Evolutionary conservation across 2,888 invertebrate species (phyloP).

Genomic region (Geophilus truncorum): DNA sequence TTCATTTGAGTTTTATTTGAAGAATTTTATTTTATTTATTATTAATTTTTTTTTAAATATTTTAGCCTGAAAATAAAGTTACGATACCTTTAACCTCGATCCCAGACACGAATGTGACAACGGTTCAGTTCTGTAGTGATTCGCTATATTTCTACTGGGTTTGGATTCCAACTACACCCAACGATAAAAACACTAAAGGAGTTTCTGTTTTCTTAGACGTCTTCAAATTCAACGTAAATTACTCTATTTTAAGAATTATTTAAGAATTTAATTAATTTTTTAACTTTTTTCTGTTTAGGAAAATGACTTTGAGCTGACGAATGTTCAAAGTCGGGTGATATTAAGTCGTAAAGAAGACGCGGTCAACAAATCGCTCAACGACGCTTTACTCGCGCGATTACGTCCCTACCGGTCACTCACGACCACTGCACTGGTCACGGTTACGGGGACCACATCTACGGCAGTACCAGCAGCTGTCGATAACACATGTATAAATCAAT

Average conservation of each 20-base stretch:
- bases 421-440: conserved; percentile 45
- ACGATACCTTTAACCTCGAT: neutral
- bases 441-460: conserved; percentile 42
- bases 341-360: conserved; percentile 45
- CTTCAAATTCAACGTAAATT: conserved; percentile 43
- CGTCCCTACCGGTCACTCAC: conserved; percentile 44
- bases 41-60: conserved; percentile 36
- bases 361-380: conserved; percentile 44
- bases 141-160: conserved; percentile 47
- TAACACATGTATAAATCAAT: too few species aligned
- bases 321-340: conserved; percentile 38
- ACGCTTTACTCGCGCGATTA: conserved; percentile 45
- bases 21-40: neutral
- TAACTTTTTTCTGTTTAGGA: neutral
- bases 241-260: neutral
- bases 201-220: conserved; percentile 44
- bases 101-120: conserved; percentile 41
- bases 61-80: conserved; percentile 28
- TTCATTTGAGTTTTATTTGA: conserved; percentile 18
- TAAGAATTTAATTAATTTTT: neutral
- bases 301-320: neutral
- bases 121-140: conserved; percentile 46
- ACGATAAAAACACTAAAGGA: conserved; percentile 45
- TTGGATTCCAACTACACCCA: conserved; percentile 43
- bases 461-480: neutral